Evolutionary conservation across 1,140 invertebrate genomes (phyloP).

Genomic region (Hyles vespertilio): DNA sequence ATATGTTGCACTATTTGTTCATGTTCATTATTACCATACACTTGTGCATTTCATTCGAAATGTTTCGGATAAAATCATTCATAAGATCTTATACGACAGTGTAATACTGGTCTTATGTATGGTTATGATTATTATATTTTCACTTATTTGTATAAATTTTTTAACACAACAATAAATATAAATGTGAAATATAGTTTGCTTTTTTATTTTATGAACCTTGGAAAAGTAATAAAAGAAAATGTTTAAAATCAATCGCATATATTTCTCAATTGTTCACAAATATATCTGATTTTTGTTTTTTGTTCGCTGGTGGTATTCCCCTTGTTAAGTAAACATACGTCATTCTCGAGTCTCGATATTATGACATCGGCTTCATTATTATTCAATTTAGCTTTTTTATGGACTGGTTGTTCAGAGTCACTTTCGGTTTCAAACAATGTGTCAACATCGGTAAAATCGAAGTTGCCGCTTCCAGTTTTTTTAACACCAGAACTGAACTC

Average conservation of each 20-base stretch:
- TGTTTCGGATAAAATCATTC: not conserved
- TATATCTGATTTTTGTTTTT: constrained; percentile 32
- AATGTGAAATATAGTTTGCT: constrained; percentile 60
- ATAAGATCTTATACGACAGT: constrained; percentile 31
- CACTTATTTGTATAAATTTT: constrained; percentile 74
- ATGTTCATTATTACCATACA: not conserved
- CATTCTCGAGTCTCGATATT: constrained; percentile 38
- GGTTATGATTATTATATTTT: constrained; percentile 58
- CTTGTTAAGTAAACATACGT: constrained; percentile 28
- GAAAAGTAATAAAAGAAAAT: constrained; percentile 8
- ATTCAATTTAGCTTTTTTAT: constrained; percentile 46
- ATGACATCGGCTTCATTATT: constrained; percentile 32
- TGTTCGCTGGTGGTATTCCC: constrained; percentile 34
- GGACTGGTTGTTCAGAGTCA: constrained; percentile 34
- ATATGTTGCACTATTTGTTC: constrained; percentile 3
- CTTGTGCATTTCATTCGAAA: not conserved
- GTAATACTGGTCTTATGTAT: constrained; percentile 49
- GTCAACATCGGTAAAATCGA: constrained; percentile 46
- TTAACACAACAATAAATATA: constrained; percentile 74
- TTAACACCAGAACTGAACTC: not conserved
- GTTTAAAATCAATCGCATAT: constrained; percentile 39
- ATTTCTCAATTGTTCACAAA: constrained; percentile 44
- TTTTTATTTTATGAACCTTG: constrained; percentile 44
- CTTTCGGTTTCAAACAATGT: constrained; percentile 37
- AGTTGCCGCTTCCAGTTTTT: constrained; percentile 32